Evolutionary conservation across 37 sponge, comb jelly and placozoan species (phyloP), one percentile per base, ranked within the genome.

Genomic region (Lycopodina hypogea): DNA sequence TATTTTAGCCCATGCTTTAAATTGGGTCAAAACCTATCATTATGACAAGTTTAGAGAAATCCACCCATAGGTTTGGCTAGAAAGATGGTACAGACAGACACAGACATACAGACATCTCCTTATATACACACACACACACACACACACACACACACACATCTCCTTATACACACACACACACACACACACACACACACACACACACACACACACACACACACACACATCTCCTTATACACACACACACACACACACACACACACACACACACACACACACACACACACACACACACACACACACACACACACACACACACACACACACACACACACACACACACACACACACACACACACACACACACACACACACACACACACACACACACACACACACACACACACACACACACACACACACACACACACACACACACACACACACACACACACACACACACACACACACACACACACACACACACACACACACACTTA

Each of bases 391-490:
- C 72, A 40, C 72, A 71, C 48, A 8, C 72, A 71, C 72, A 40
- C 72, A 41, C 72, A 40, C 72, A 71, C 72, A 7, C 72, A 69
- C 70, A 69, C 70, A 69, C 72, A 71, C 72, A 71, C 72, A 41
- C 72, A 71, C 72, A 71, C 72, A 41, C 72, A 71, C 72, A 38
- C 72, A 41, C 51, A 38, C 74, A 51, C 56, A 51, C 74, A 53
- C 55, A 53, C 55, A 53, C 55, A 53, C 55, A 53, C 55, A 53
- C 55, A 53, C 55, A 53, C 55, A 53, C 55, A 53, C 55, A 53
- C 55, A 53, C 55, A 53, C 55, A 53, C 55, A 53, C 55, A 53
- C 55, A 53, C 55, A 53, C 55, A 53, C 55, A 53, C 55, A 53
- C 55, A 53, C 55, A 53, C 55, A 53, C 55, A 53, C 55, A 53